Conservation (phyloP, 1,140 invertebrate genomes). For the Glomeris maerens region DNA sequence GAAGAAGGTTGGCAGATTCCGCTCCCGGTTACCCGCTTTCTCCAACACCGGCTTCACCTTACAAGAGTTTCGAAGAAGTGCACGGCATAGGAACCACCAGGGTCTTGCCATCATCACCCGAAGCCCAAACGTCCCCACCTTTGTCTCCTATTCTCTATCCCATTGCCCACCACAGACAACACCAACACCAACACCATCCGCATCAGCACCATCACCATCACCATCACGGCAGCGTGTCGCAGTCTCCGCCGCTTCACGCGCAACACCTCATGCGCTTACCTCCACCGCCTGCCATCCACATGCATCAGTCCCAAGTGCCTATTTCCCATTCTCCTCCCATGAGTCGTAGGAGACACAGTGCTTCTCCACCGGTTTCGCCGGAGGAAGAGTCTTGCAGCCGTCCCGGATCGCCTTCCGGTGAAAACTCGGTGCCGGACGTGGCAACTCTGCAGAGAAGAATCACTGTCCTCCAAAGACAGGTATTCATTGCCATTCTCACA, state of each 20-base stretch:
- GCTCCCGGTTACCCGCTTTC: background rate
- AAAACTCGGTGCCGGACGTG: background rate
- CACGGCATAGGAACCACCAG: background rate
- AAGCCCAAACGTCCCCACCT: background rate
- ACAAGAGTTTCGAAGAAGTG: background rate
- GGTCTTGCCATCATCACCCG: background rate
- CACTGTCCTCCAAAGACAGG: background rate
- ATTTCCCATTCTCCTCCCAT: background rate
- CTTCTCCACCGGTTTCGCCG: background rate
- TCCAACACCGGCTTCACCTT: background rate
- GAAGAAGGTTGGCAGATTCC: too few species aligned
- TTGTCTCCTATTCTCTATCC: background rate
- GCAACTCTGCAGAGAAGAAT: background rate
- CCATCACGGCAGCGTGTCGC: background rate
- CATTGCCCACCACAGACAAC: background rate
- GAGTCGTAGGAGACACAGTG: background rate
- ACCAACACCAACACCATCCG: background rate
- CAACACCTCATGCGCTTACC: too few species aligned
- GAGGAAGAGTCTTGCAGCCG: background rate
- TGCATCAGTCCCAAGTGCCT: too few species aligned
- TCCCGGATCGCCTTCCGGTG: background rate
- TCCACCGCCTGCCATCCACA: too few species aligned
- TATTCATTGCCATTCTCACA: background rate
- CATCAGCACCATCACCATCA: background rate
- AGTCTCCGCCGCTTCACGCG: too few species aligned